Evolutionary conservation across 2,113 vertebrate genomes (phyloP).

Genomic region (Nibea coibor): DNA sequence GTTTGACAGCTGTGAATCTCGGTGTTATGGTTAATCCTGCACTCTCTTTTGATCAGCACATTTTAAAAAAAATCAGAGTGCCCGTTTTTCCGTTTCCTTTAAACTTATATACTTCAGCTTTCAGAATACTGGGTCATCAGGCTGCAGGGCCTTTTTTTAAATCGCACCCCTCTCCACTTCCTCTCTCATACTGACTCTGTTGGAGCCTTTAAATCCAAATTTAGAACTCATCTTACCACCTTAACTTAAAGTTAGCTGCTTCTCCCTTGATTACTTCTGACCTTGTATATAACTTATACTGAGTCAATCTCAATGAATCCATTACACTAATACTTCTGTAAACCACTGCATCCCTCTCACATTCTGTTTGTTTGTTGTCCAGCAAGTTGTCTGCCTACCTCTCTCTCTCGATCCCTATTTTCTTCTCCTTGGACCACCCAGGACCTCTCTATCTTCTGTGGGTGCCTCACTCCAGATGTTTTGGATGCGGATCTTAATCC

Average conservation of each 20-base stretch:
- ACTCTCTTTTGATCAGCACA: neutral
- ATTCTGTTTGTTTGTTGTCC: constrained; percentile 2
- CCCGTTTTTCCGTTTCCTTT: neutral
- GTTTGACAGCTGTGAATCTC: neutral
- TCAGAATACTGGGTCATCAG: neutral
- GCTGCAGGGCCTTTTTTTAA: no score
- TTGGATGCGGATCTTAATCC: neutral
- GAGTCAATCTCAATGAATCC: neutral
- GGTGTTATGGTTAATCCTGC: neutral
- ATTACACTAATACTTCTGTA: neutral
- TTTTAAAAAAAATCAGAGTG: neutral
- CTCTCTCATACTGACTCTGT: neutral
- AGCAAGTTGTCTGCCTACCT: neutral
- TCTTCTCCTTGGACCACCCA: neutral
- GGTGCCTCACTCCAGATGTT: neutral
- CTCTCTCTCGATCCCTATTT: neutral
- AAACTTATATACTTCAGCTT: neutral
- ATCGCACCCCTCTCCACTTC: no score
- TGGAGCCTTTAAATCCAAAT: neutral
- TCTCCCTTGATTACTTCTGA: neutral
- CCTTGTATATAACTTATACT: neutral
- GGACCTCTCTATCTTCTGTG: neutral
- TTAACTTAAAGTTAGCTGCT: neutral
- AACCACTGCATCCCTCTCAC: neutral
- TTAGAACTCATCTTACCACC: neutral